Percentiles rank a stretch among this genome's conserved stretches.
Conservation (phyloP, 2,888 invertebrate species). For the Abscondita cerata region DNA sequence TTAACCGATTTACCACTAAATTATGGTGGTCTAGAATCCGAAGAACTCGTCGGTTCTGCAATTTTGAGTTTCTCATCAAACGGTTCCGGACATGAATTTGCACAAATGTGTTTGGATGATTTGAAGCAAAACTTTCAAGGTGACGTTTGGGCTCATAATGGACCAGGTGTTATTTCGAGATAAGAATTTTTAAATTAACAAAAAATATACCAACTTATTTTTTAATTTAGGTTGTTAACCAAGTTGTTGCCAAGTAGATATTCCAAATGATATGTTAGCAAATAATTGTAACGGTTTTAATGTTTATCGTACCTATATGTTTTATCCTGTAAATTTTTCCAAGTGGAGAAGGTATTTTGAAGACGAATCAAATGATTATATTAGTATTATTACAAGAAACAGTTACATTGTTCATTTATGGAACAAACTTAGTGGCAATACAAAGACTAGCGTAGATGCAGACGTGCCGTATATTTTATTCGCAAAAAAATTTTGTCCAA, state of each 20-base stretch:
- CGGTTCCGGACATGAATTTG: constrained; percentile 64
- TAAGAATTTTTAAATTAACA: constrained; percentile 25
- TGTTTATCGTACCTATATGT: constrained; percentile 67
- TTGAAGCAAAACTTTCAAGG: constrained; percentile 63
- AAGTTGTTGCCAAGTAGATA: constrained; percentile 63
- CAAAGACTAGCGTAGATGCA: no score
- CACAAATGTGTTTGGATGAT: constrained; percentile 64
- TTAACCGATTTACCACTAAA: no score
- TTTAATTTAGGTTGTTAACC: constrained; percentile 59
- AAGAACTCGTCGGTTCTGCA: constrained; percentile 69
- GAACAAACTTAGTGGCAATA: constrained; percentile 66
- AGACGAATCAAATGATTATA: no score
- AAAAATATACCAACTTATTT: background rate
- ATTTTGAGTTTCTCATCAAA: constrained; percentile 67
- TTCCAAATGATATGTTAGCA: constrained; percentile 62
- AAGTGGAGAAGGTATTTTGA: constrained; percentile 69
- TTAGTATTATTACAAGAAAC: no score
- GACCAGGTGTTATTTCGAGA: constrained; percentile 73
- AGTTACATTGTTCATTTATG: constrained; percentile 65
- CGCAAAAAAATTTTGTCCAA: no score
- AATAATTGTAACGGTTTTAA: constrained; percentile 68
- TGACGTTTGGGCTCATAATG: constrained; percentile 68
- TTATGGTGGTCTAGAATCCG: no score
- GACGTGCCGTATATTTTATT: no score
- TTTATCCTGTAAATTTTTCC: constrained; percentile 72